Conservation (phyloP, 2,888 invertebrate genomes). For the Zelleria hepariella region DNA sequence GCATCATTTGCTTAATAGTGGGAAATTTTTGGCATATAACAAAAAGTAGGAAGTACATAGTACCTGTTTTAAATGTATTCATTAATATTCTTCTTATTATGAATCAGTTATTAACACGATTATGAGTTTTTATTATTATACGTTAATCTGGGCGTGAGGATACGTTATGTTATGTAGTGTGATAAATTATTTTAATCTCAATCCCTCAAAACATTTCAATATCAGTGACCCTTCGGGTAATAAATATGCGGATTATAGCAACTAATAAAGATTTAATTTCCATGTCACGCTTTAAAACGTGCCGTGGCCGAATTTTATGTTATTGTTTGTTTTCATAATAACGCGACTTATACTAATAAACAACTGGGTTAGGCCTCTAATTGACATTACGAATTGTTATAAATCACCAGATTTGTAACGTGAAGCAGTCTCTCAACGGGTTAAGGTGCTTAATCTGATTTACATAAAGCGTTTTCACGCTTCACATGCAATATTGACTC, state of each 20-base stretch:
- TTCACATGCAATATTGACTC: conserved; percentile 29
- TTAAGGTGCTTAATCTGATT: conserved; percentile 18
- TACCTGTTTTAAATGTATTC: too few relatives aligned
- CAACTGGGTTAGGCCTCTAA: conserved; percentile 39
- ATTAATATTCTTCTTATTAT: too few relatives aligned
- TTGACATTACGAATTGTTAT: conserved; percentile 18
- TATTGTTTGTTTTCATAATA: conserved; percentile 36
- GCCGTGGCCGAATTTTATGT: conserved; percentile 31
- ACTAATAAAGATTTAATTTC: conserved; percentile 38
- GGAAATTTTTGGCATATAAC: too few relatives aligned
- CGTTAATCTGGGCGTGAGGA: too few relatives aligned
- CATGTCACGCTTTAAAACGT: conserved; percentile 24
- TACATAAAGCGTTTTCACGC: conserved; percentile 9
- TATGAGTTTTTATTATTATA: too few relatives aligned
- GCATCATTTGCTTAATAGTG: too few relatives aligned
- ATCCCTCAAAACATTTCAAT: conserved; percentile 16
- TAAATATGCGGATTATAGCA: conserved; percentile 38
- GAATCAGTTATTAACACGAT: too few relatives aligned
- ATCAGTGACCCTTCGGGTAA: conserved; percentile 30
- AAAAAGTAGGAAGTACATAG: too few relatives aligned
- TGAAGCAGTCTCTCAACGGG: neutral
- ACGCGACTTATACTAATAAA: conserved; percentile 29
- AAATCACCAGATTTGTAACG: conserved; percentile 27
- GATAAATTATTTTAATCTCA: neutral
- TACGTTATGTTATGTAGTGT: neutral